Evolutionary conservation across 2,113 vertebrate species (phyloP).

Genomic region (Pagrus major): DNA sequence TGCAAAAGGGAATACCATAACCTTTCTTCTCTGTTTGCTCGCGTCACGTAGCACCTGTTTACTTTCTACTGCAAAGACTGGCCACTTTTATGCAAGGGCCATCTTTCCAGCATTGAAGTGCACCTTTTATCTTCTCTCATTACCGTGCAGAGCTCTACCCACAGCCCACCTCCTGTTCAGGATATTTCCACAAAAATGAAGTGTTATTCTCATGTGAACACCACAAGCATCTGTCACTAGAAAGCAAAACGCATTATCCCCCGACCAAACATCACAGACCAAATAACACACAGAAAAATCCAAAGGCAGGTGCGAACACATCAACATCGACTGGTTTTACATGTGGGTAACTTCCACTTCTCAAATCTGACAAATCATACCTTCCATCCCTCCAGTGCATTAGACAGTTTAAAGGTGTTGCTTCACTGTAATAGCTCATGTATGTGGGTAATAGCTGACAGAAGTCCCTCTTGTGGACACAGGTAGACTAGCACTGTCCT

Average conservation of each 20-base stretch:
- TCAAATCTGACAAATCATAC: constrained; percentile 13
- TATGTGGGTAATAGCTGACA: constrained; percentile 22
- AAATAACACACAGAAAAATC: constrained; percentile 22
- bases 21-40: no score
- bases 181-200: constrained; percentile 34
- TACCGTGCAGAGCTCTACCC: constrained; percentile 14
- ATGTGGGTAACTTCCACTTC: constrained; percentile 21
- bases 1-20: no score
- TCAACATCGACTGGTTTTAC: constrained; percentile 3
- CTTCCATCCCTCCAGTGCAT: neutral
- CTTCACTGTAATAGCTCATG: neutral
- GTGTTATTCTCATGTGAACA: constrained; percentile 54
- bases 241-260: constrained; percentile 43
- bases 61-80: no score
- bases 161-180: constrained; percentile 31
- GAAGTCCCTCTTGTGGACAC: constrained; percentile 81
- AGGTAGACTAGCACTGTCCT: constrained; percentile 57
- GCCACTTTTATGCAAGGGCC: no score
- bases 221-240: constrained; percentile 25
- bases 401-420: constrained; percentile 16
- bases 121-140: constrained; percentile 16
- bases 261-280: constrained; percentile 46
- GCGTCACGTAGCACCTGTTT: no score
- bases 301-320: constrained; percentile 11
- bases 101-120: no score